Conservation (phyloP, 2,113 vertebrate species). For the Brachyhypopomus occidentalis region DNA sequence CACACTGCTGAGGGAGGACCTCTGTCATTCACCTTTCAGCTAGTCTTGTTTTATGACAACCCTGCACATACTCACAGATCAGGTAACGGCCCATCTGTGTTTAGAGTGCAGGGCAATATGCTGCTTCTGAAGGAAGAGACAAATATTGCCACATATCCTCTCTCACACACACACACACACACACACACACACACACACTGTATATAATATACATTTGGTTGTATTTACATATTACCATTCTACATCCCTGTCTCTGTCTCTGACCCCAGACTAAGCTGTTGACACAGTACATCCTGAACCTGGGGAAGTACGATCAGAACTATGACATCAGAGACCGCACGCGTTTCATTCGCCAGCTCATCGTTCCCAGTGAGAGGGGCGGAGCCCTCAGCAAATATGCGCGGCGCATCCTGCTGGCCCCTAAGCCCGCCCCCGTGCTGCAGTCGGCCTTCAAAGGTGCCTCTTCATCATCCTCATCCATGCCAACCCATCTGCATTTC, state of each 20-base stretch:
- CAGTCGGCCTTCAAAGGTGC: constrained; percentile 97
- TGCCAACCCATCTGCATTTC: too few species aligned
- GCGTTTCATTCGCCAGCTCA: constrained; percentile 97
- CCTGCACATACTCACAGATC: constrained; percentile 80
- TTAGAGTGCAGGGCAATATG: constrained; percentile 83
- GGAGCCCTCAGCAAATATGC: constrained; percentile 95
- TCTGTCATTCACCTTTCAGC: constrained; percentile 81
- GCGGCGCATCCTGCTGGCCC: constrained; percentile 91
- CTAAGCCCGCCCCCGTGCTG: constrained; percentile 93
- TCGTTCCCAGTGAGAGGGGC: constrained; percentile 94
- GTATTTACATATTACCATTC: constrained; percentile 73
- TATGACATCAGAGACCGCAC: constrained; percentile 99
- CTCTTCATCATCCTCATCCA: neutral
- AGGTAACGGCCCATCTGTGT: constrained; percentile 82
- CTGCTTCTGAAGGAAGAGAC: too few species aligned
- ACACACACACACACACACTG: too few species aligned
- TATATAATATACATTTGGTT: too few species aligned
- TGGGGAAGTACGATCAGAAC: constrained; percentile 98
- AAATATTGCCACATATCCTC: too few species aligned
- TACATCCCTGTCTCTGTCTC: constrained; percentile 30
- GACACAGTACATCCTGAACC: constrained; percentile 98
- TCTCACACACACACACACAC: too few species aligned
- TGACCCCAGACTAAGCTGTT: constrained; percentile 91
- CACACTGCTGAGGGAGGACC: constrained; percentile 78
- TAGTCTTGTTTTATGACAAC: constrained; percentile 80